These are phyloP conservation scores for Yponomeuta plumbellus DNA, from an alignment of 2,888 invertebrate genomes.

Conservation along the genomic window DNA sequence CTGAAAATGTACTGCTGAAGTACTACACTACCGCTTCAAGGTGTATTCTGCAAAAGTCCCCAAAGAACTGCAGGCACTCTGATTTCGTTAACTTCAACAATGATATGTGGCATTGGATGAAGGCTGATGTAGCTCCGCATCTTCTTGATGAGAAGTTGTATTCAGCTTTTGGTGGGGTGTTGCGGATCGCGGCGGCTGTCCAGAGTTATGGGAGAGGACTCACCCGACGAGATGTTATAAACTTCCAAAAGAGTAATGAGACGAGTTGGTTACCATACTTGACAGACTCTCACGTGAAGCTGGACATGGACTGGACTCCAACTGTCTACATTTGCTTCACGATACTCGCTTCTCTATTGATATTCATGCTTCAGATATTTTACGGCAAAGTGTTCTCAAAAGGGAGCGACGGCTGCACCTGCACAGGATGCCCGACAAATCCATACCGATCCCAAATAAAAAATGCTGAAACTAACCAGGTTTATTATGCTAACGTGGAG, in stretches of 20 bases:
- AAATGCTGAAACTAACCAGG: background rate
- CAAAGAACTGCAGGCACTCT: slow-evolving; percentile 50
- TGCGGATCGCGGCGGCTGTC: slow-evolving; percentile 62
- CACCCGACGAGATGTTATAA: background rate
- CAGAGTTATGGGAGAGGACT: slow-evolving; percentile 50
- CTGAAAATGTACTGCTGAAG: slow-evolving; percentile 54
- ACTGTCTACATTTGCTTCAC: slow-evolving; percentile 46
- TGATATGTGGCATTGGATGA: slow-evolving; percentile 68
- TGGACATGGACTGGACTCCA: slow-evolving; percentile 22
- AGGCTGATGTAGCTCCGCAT: slow-evolving; percentile 58
- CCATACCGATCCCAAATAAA: background rate
- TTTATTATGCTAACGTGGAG: slow-evolving; percentile 40
- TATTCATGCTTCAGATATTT: slow-evolving; percentile 51
- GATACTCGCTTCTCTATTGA: slow-evolving; percentile 37
- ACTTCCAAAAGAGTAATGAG: background rate
- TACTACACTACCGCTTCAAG: slow-evolving; percentile 59
- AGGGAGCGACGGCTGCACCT: slow-evolving; percentile 41
- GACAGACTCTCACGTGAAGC: background rate
- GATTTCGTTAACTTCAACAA: slow-evolving; percentile 64
- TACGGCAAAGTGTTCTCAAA: slow-evolving; percentile 41
- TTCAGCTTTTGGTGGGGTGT: slow-evolving; percentile 56
- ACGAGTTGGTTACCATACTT: background rate
- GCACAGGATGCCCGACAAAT: slow-evolving; percentile 23
- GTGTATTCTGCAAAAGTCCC: slow-evolving; percentile 56
- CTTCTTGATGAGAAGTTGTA: slow-evolving; percentile 58